phyloP scores from a whole-genome alignment of 1,140 invertebrate species.

The Macrobrachium nipponense region DNA sequence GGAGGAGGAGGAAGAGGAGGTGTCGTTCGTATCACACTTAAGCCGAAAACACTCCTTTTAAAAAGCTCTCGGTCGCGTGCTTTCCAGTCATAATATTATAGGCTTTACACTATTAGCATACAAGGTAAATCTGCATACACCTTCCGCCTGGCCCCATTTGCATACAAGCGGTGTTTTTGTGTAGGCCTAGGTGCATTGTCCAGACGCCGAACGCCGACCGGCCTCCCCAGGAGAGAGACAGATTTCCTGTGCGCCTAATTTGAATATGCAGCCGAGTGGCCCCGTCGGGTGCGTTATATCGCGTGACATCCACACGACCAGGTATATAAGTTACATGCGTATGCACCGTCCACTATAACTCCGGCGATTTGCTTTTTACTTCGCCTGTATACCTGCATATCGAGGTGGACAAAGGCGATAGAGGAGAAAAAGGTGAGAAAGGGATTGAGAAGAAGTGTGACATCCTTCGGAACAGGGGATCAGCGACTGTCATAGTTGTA shows the following conservation, averaged over 20 bases:
- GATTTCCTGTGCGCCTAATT: slow-evolving; percentile 33
- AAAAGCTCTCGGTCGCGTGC: slow-evolving; percentile 53
- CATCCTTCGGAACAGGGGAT: no score
- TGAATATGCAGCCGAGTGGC: slow-evolving; percentile 51
- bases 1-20: no score
- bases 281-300: not conserved
- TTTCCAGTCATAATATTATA: slow-evolving; percentile 58
- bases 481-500: no score
- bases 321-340: slow-evolving; percentile 13
- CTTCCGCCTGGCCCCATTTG: slow-evolving; percentile 37
- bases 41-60: slow-evolving; percentile 25
- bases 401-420: not conserved
- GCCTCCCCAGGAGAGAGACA: no score
- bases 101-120: slow-evolving; percentile 56
- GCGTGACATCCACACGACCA: slow-evolving; percentile 58
- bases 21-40: slow-evolving; percentile 12
- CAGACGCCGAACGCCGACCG: no score
- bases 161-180: slow-evolving; percentile 47
- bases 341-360: not conserved
- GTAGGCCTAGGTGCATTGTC: slow-evolving; percentile 61
- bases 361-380: not conserved
- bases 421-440: not conserved
- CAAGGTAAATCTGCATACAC: slow-evolving; percentile 58
- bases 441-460: not conserved
- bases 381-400: not conserved